A percentile compares a stretch with the other conserved stretches of the same genome.
phyloP scores from a whole-genome alignment of 2,888 invertebrate genomes.

The Lasioglossum marginatum region DNA sequence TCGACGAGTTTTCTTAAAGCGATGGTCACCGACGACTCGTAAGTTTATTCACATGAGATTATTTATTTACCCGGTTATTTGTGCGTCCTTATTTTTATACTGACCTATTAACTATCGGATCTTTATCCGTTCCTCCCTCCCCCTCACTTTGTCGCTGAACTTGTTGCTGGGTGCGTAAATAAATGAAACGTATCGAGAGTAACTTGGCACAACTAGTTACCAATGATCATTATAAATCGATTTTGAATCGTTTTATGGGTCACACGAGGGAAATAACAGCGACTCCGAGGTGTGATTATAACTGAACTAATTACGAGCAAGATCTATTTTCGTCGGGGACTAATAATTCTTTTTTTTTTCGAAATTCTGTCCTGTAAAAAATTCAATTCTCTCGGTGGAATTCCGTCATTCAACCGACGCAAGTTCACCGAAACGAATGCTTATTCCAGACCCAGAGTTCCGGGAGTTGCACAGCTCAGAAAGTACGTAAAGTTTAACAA shows the following conservation, averaged over 20 bases:
- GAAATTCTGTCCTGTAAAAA: neutral
- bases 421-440: slow-evolving; percentile 26
- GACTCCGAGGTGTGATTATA: neutral
- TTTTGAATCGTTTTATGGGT: neutral
- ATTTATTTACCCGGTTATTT: neutral
- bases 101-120: neutral
- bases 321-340: neutral
- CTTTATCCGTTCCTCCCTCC: neutral
- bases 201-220: neutral
- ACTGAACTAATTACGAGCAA: neutral
- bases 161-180: neutral
- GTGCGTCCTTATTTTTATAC: neutral
- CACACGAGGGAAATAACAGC: neutral
- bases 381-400: neutral
- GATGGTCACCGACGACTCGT: neutral
- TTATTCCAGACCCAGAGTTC: slow-evolving; percentile 50
- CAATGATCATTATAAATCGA: neutral
- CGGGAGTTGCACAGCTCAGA: slow-evolving; percentile 19
- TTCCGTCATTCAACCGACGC: neutral
- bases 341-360: neutral
- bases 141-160: neutral
- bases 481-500: slow-evolving; percentile 40
- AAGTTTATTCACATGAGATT: neutral
- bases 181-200: neutral
- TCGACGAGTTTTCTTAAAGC: neutral